Evolutionary conservation across 2,797 vertebrate genomes (phyloP).

Genomic region (Rhinella marina): DNA sequence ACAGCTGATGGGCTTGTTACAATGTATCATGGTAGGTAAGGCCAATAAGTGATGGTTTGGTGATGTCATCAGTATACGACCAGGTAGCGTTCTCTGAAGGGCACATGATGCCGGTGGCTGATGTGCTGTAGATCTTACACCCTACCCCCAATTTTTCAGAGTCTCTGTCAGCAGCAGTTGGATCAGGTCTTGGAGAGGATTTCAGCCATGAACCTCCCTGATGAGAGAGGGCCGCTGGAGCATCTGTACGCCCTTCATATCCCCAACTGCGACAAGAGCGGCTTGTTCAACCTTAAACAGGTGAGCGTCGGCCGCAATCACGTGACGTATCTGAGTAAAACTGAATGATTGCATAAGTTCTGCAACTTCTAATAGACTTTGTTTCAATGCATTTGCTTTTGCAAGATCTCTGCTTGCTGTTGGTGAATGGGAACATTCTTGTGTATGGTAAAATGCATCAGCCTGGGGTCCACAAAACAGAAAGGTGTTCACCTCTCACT

Average conservation of each 20-base stretch:
- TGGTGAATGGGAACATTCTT: not conserved
- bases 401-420: not conserved
- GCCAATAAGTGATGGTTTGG: not conserved
- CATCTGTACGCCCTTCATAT: slow-evolving; percentile 91
- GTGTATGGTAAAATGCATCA: not conserved
- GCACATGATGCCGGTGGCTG: not conserved
- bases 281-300: slow-evolving; percentile 95
- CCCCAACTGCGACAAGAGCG: slow-evolving; percentile 93
- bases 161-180: slow-evolving; percentile 88
- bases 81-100: not conserved
- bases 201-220: slow-evolving; percentile 87
- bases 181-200: slow-evolving; percentile 91
- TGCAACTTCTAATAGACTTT: not conserved
- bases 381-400: not conserved
- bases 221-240: slow-evolving; percentile 89
- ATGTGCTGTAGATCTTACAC: not conserved
- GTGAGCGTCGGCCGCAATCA: slow-evolving; percentile 66
- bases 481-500: not conserved
- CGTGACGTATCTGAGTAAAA: not conserved
- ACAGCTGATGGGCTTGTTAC: not conserved
- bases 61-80: not conserved
- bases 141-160: slow-evolving; percentile 73
- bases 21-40: not conserved
- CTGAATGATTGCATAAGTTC: not conserved
- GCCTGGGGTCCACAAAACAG: not conserved